Conservation (phyloP, 1,140 invertebrate genomes). For the Mizuhopecten yessoensis region DNA sequence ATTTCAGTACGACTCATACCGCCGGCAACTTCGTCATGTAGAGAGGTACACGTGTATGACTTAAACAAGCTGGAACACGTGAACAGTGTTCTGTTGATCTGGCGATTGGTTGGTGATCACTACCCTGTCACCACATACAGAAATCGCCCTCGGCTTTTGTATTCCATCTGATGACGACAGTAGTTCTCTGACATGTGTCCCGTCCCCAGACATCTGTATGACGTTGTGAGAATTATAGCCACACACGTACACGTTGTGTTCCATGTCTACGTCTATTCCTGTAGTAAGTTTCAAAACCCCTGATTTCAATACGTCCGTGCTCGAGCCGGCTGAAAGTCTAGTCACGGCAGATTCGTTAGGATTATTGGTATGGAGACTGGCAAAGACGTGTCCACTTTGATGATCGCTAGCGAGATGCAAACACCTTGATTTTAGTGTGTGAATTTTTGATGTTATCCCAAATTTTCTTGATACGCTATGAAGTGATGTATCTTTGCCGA, state of each 20-base stretch:
- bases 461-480: not conserved
- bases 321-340: not conserved
- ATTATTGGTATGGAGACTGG: not conserved
- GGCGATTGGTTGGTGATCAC: not conserved
- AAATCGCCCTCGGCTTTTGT: not conserved
- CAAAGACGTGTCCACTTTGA: not conserved
- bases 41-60: too few species aligned
- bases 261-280: not conserved
- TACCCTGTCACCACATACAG: not conserved
- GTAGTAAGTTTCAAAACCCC: not conserved
- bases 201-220: not conserved
- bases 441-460: not conserved
- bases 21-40: too few species aligned
- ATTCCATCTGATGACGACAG: not conserved
- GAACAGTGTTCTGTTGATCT: not conserved
- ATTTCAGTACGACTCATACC: too few species aligned
- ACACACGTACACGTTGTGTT: not conserved
- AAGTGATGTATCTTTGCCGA: not conserved
- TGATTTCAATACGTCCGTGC: not conserved
- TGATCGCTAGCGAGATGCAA: not conserved
- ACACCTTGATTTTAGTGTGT: not conserved
- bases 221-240: not conserved
- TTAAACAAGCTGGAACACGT: not conserved
- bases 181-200: not conserved
- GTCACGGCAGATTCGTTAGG: not conserved